Percentiles rank a stretch among this genome's conserved stretches.
Evolutionary conservation across 1,140 invertebrate genomes (phyloP).

Genomic region (Heterodera carotae): DNA sequence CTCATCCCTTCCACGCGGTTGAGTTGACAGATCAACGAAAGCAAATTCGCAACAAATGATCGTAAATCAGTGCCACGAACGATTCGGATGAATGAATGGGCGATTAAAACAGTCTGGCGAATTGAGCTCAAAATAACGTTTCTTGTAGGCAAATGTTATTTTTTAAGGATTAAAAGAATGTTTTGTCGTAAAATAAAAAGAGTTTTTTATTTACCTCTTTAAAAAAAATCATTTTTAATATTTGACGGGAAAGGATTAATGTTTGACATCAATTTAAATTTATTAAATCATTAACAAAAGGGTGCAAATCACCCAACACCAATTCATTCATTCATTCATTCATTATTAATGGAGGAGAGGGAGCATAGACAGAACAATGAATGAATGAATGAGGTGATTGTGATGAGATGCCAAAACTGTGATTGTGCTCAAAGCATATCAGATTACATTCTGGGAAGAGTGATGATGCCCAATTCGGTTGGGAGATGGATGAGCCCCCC

Average conservation of each 20-base stretch:
- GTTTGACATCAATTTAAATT: background rate
- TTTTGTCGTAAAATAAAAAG: too few relatives aligned
- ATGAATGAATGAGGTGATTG: too few relatives aligned
- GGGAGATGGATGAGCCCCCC: too few relatives aligned
- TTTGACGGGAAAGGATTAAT: too few relatives aligned
- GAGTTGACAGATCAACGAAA: background rate
- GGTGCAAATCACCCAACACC: background rate
- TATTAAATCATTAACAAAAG: background rate
- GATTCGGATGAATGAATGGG: background rate
- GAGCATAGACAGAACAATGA: background rate
- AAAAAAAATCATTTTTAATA: background rate
- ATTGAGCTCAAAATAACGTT: background rate
- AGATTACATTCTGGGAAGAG: background rate
- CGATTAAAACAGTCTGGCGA: background rate
- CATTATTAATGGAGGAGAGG: background rate
- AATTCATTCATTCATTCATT: too few relatives aligned
- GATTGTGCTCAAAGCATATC: background rate
- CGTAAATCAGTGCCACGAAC: conserved; percentile 4
- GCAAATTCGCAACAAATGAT: background rate
- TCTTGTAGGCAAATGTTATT: too few relatives aligned
- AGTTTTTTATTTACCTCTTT: too few relatives aligned
- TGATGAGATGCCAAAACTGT: background rate
- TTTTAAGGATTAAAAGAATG: too few relatives aligned
- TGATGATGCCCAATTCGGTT: background rate
- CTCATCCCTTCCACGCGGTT: too few relatives aligned